Percentiles rank a stretch among this genome's conserved stretches.
These are phyloP conservation scores for Adelosebastes latens DNA, from an alignment of 2,797 vertebrate genomes.

Conservation along the genomic window DNA sequence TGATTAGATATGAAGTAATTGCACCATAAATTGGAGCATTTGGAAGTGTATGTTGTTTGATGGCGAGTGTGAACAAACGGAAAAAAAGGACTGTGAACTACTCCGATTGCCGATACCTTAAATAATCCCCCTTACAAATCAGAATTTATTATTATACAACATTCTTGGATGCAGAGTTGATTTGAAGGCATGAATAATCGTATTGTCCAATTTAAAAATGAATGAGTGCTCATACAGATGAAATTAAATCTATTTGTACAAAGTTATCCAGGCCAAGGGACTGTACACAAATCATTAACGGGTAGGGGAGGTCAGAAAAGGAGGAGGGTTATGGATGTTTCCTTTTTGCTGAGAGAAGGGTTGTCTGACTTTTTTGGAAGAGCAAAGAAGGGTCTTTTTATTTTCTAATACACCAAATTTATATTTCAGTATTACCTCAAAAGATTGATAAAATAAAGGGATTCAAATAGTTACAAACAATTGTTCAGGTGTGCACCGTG, in stretches of 20 bases:
- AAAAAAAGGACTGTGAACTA: not conserved
- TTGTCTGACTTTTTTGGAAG: not conserved
- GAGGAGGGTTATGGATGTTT: not conserved
- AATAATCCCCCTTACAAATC: not conserved
- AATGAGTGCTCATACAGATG: not conserved
- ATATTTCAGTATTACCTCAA: not conserved
- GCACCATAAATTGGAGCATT: not conserved
- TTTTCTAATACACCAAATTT: not conserved
- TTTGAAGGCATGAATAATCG: constrained; percentile 5
- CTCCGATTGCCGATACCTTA: not conserved
- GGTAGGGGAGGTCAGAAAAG: not conserved
- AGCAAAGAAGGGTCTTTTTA: not conserved
- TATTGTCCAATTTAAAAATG: not conserved
- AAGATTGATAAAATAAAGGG: not conserved
- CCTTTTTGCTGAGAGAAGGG: not conserved
- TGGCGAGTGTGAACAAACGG: not conserved
- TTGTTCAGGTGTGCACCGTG: not conserved
- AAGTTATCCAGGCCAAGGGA: not conserved
- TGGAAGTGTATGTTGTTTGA: not conserved
- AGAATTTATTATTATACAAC: not conserved
- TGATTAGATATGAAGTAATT: not conserved
- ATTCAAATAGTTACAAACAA: not conserved
- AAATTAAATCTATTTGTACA: not conserved
- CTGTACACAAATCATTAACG: not conserved
- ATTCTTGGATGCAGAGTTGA: constrained; percentile 5